Evolutionary conservation across 2,113 vertebrate genomes (phyloP).

Genomic region (Cyprinodon brontotheroides): DNA sequence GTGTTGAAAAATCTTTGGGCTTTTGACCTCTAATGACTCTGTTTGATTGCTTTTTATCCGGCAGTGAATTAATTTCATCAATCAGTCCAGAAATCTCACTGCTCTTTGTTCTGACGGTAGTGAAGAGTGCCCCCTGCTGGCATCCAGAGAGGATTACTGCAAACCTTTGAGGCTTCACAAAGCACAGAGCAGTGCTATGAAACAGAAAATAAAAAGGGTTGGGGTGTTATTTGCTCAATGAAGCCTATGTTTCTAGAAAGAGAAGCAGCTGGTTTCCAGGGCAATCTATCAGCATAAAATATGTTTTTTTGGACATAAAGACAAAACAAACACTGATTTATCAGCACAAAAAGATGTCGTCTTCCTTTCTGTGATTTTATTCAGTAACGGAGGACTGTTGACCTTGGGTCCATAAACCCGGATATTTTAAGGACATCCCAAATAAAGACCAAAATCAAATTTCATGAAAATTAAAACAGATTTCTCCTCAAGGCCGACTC

Average conservation of each 20-base stretch:
- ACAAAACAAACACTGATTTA: constrained; percentile 19
- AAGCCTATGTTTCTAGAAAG: constrained; percentile 1
- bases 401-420: too few species aligned
- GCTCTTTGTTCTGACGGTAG: neutral
- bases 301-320: constrained; percentile 12
- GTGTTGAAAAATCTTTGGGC: too few species aligned
- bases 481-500: too few species aligned
- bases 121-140: neutral
- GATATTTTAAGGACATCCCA: too few species aligned
- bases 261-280: constrained; percentile 14
- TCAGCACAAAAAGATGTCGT: neutral
- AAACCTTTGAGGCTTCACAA: neutral
- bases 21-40: too few species aligned
- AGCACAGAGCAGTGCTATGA: neutral
- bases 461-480: too few species aligned
- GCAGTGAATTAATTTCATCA: too few species aligned
- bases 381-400: too few species aligned
- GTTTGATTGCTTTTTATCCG: too few species aligned
- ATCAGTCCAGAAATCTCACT: too few species aligned
- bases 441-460: too few species aligned
- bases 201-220: neutral
- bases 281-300: neutral
- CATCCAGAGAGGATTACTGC: neutral
- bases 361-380: too few species aligned
- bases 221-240: neutral